A percentile compares a stretch with the other conserved stretches of the same genome.
Conservation (phyloP, 2,888 invertebrate species). For the Sabatieria punctata region DNA sequence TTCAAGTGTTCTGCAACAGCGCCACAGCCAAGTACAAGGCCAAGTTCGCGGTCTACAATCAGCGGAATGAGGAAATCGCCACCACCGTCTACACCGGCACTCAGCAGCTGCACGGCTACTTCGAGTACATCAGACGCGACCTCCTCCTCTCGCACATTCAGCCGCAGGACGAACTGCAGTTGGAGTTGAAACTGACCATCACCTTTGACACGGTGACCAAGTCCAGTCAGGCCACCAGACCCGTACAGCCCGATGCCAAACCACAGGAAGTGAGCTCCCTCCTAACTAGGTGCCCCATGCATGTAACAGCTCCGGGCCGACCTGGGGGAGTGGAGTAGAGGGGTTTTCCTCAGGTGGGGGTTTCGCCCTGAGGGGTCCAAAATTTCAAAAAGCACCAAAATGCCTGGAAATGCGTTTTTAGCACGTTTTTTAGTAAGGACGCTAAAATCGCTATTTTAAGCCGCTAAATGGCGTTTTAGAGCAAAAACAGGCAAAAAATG, state of each 20-base stretch:
- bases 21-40: conserved; percentile 20
- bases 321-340: neutral
- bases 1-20: conserved; percentile 22
- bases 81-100: conserved; percentile 30
- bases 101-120: conserved; percentile 29
- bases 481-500: no score
- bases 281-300: no score
- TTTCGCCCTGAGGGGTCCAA: no score
- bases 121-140: conserved; percentile 30
- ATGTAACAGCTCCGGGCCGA: no score
- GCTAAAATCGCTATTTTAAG: no score
- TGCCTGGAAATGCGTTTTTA: no score
- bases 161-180: conserved; percentile 23
- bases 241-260: conserved; percentile 13
- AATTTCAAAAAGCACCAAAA: no score
- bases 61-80: conserved; percentile 24
- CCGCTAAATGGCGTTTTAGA: no score
- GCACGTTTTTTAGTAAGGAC: no score
- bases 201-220: conserved; percentile 27
- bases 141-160: conserved; percentile 18
- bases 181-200: conserved; percentile 22
- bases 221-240: conserved; percentile 13
- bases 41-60: conserved; percentile 26
- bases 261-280: conserved; percentile 6
- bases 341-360: no score